These are phyloP conservation scores for Sycophila sp. DNA, from an alignment of 1,140 invertebrate species.

Conservation along the genomic window DNA sequence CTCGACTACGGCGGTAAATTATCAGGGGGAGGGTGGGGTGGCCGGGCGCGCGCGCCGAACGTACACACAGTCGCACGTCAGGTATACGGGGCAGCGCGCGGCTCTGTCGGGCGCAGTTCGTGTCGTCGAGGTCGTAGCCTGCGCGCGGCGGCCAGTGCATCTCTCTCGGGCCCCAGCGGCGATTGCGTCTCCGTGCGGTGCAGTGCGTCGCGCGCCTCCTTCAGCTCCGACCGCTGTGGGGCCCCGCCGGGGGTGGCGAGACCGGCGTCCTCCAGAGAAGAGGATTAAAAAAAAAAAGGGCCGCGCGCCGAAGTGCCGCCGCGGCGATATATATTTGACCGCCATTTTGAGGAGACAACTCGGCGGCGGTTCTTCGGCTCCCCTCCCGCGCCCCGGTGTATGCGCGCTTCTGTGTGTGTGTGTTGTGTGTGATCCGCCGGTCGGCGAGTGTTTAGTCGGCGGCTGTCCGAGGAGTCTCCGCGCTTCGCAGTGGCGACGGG, in stretches of 20 bases:
- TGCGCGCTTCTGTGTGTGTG: neutral
- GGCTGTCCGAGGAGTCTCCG: neutral
- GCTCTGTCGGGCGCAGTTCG: too few species aligned
- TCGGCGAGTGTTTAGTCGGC: neutral
- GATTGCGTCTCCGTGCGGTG: too few species aligned
- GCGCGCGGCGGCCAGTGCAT: neutral
- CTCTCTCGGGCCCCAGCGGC: too few species aligned
- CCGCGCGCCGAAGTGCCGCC: neutral
- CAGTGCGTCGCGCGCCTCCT: too few species aligned
- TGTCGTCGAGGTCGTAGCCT: too few species aligned
- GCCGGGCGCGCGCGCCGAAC: neutral
- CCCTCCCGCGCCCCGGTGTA: neutral
- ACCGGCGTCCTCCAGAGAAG: too few species aligned
- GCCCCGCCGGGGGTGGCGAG: too few species aligned
- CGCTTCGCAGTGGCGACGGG: neutral
- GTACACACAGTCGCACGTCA: neutral
- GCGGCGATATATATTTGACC: conserved; percentile 26
- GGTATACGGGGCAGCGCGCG: neutral
- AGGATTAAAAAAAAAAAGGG: conserved; percentile 24
- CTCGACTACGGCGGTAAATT: too few species aligned
- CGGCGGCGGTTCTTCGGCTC: neutral
- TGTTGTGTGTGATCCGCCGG: neutral
- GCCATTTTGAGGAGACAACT: conserved; percentile 27
- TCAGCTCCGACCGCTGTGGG: too few species aligned
- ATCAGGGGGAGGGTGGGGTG: too few species aligned